Evolutionary conservation across 2,888 invertebrate genomes (phyloP).

Genomic region (Falcaria lacertinaria): DNA sequence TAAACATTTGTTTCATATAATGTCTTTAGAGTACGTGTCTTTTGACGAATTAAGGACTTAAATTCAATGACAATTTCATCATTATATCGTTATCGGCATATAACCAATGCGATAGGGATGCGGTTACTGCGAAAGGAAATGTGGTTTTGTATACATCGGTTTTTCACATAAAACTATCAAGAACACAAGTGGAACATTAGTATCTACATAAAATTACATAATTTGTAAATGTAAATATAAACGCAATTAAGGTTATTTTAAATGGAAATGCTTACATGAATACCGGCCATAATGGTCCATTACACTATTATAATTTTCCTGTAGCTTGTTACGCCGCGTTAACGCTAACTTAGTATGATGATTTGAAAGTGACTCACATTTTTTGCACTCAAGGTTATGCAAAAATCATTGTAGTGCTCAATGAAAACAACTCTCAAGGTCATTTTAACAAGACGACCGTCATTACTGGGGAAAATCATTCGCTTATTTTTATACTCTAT

Average conservation of each 20-base stretch:
- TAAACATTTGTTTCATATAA: background rate
- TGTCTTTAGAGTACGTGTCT: background rate
- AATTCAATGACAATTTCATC: slow-evolving; percentile 24
- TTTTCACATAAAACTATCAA: slow-evolving; percentile 2
- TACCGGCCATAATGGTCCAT: background rate
- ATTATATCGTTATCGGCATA: slow-evolving; percentile 35
- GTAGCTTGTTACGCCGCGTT: slow-evolving; percentile 1
- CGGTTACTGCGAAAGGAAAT: slow-evolving; percentile 22
- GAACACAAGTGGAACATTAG: too few relatives aligned
- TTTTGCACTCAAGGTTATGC: slow-evolving; percentile 36
- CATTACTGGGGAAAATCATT: background rate
- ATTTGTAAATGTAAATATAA: too few relatives aligned
- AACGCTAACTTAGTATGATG: slow-evolving; percentile 11
- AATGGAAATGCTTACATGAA: background rate
- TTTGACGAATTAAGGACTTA: background rate
- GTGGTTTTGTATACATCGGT: slow-evolving; percentile 11
- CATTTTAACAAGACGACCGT: slow-evolving; percentile 14
- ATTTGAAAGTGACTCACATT: slow-evolving; percentile 23
- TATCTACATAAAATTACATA: too few relatives aligned
- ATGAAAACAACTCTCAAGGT: slow-evolving; percentile 28
- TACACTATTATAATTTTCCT: background rate
- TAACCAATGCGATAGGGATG: slow-evolving; percentile 38
- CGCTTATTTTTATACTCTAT: too few relatives aligned
- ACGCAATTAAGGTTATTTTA: too few relatives aligned
- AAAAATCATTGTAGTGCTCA: slow-evolving; percentile 28